phyloP scores from a whole-genome alignment of 2,888 invertebrate species.

The Calliopum simillimum region DNA sequence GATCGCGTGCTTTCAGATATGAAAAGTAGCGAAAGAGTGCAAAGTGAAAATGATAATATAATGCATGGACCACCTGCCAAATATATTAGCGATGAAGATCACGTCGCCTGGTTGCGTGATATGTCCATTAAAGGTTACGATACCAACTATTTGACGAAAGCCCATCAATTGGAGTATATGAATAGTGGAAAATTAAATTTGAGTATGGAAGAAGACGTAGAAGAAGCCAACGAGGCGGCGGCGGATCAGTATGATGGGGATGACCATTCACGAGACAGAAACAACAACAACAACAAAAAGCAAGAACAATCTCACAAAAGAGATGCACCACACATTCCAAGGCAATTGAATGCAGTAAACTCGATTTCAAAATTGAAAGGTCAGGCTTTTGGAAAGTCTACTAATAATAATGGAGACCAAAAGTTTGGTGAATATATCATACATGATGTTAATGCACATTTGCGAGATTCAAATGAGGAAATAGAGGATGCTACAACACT shows the following conservation, averaged over 20 bases:
- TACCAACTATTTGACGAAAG: slow-evolving; percentile 49
- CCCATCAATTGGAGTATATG: slow-evolving; percentile 48
- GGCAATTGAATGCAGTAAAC: neutral
- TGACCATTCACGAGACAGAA: neutral
- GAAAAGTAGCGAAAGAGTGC: slow-evolving; percentile 20
- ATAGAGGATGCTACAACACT: slow-evolving; percentile 41
- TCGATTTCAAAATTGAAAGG: neutral
- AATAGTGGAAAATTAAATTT: slow-evolving; percentile 46
- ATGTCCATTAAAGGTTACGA: slow-evolving; percentile 56
- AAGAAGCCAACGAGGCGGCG: neutral
- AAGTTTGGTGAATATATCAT: slow-evolving; percentile 24
- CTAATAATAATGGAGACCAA: neutral
- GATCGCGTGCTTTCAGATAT: slow-evolving; percentile 40
- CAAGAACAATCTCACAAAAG: slow-evolving; percentile 7
- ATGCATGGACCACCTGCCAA: slow-evolving; percentile 11
- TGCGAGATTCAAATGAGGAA: slow-evolving; percentile 23
- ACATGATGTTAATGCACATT: slow-evolving; percentile 40
- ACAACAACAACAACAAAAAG: no score
- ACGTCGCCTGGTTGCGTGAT: slow-evolving; percentile 49
- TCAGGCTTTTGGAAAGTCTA: slow-evolving; percentile 25
- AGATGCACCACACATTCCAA: neutral
- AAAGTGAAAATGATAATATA: neutral
- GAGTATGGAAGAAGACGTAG: slow-evolving; percentile 20
- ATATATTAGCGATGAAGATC: slow-evolving; percentile 33
- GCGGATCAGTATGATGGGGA: neutral